These are phyloP conservation scores for Megatriorchis doriae DNA, from an alignment of 2,113 vertebrate genomes.

Conservation along the genomic window DNA sequence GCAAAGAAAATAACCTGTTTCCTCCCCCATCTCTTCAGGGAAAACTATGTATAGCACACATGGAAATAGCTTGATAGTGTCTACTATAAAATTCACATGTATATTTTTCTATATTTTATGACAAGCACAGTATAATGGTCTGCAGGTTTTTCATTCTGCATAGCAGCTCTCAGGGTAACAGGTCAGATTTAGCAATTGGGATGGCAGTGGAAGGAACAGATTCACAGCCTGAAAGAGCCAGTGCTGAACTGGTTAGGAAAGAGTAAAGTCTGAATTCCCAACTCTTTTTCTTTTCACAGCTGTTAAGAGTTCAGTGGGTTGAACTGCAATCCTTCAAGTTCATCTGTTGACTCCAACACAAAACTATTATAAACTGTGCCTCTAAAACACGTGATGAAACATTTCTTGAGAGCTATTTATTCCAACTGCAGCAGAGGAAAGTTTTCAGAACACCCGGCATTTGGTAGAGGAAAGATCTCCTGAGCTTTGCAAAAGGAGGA, in stretches of 20 bases:
- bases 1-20: neutral
- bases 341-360: slow-evolving; percentile 68
- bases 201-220: neutral
- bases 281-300: slow-evolving; percentile 63
- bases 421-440: slow-evolving; percentile 61
- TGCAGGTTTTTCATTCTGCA: neutral
- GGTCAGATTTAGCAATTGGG: neutral
- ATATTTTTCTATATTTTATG: neutral
- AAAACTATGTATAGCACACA: neutral
- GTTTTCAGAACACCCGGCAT: slow-evolving; percentile 66
- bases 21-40: neutral
- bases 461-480: slow-evolving; percentile 38
- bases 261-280: slow-evolving; percentile 27
- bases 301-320: slow-evolving; percentile 70
- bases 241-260: slow-evolving; percentile 13
- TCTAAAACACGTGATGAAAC: slow-evolving; percentile 77
- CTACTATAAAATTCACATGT: neutral
- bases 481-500: slow-evolving; percentile 14
- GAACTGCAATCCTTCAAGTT: slow-evolving; percentile 68
- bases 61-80: neutral
- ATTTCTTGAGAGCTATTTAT: slow-evolving; percentile 78
- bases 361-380: slow-evolving; percentile 76
- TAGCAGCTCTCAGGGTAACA: neutral
- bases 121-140: neutral
- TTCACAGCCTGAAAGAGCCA: neutral